Conservation (phyloP, 2,113 vertebrate species). For the Periophthalmodon schlosseri region DNA sequence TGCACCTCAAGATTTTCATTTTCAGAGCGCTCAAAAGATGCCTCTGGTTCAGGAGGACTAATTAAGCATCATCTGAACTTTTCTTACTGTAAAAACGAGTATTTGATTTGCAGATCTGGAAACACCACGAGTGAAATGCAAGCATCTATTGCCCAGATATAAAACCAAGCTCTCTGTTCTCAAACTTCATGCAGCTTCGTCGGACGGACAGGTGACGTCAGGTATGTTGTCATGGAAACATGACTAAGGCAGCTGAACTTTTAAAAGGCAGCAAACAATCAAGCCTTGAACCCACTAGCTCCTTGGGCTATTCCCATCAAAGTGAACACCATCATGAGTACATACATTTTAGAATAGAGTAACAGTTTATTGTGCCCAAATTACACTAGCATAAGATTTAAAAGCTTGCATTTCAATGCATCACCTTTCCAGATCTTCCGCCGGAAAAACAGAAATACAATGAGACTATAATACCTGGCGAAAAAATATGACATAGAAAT, state of each 20-base stretch:
- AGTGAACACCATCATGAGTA: not conserved
- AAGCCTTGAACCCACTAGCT: not conserved
- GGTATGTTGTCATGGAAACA: constrained; percentile 12
- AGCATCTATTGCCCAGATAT: not conserved
- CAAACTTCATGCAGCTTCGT: not conserved
- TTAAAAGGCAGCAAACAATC: constrained; percentile 12
- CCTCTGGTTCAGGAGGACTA: not conserved
- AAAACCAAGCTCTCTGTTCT: not conserved
- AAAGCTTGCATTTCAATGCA: constrained; percentile 2
- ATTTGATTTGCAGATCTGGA: not conserved
- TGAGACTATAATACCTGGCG: not conserved
- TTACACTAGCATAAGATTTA: not conserved
- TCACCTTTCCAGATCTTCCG: not conserved
- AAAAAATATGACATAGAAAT: constrained; percentile 1
- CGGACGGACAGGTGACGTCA: constrained; percentile 5
- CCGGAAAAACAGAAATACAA: not conserved
- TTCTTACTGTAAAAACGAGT: not conserved
- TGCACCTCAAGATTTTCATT: not conserved
- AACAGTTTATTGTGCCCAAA: not conserved
- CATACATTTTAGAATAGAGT: not conserved
- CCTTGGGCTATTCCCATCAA: not conserved
- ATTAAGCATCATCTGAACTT: not conserved
- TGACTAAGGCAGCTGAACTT: constrained; percentile 15
- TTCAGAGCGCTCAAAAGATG: not conserved
- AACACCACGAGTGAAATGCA: not conserved